Evolutionary conservation across 2,797 vertebrate genomes (phyloP).

Genomic region (Myotis findleyi): DNA sequence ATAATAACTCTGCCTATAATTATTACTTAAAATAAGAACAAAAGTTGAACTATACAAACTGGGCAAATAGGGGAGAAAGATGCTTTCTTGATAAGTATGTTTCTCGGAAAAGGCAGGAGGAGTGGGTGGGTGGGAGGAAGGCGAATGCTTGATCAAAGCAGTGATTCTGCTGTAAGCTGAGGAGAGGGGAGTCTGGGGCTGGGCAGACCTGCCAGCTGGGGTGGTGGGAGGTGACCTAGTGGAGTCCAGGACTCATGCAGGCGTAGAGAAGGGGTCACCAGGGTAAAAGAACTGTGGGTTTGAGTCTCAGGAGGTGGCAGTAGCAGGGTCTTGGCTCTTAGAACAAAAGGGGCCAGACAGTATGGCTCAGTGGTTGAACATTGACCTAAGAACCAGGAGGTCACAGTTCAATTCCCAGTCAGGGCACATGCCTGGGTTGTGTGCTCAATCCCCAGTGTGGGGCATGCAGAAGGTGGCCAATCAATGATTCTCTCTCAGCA

Average conservation of each 20-base stretch:
- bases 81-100: background rate
- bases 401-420: no score
- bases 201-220: background rate
- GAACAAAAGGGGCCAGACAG: background rate
- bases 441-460: no score
- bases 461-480: no score
- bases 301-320: background rate
- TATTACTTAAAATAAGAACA: background rate
- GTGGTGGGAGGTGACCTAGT: no score
- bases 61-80: background rate
- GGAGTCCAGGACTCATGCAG: background rate
- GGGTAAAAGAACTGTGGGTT: background rate
- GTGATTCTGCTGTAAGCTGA: background rate
- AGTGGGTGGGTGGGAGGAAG: background rate
- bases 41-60: background rate
- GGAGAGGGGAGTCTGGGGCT: background rate
- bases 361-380: no score
- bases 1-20: background rate
- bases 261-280: no score
- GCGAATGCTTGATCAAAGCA: background rate
- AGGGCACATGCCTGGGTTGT: no score
- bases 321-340: background rate
- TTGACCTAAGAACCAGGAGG: no score
- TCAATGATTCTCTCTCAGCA: no score
- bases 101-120: background rate